A percentile compares a stretch with the other conserved stretches of the same genome.
Conservation (phyloP, 2,797 vertebrate genomes). For the Aphelocoma californica region DNA sequence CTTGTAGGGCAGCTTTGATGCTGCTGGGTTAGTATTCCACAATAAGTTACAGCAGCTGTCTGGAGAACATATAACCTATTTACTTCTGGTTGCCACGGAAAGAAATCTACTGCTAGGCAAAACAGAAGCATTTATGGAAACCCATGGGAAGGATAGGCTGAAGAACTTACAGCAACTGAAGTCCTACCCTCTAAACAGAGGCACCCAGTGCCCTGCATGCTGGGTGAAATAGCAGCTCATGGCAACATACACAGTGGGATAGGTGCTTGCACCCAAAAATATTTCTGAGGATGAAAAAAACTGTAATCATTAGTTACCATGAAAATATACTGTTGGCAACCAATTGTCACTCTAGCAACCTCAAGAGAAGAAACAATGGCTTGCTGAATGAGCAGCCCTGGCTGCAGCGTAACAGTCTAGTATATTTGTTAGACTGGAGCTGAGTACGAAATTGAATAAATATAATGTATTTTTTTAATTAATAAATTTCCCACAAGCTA, state of each 20-base stretch:
- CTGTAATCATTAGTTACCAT: not conserved
- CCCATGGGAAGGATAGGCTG: not conserved
- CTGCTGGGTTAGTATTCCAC: not conserved
- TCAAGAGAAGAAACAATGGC: not conserved
- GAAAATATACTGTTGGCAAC: not conserved
- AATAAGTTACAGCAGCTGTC: not conserved
- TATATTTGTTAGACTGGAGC: not conserved
- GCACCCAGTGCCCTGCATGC: not conserved
- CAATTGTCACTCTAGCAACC: not conserved
- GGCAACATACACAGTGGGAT: not conserved
- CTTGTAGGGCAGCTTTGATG: not conserved
- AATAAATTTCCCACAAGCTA: not conserved
- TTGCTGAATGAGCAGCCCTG: not conserved
- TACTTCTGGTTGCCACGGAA: not conserved
- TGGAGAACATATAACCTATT: conserved; percentile 6
- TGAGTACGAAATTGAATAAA: not conserved
- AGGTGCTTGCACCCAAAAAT: not conserved
- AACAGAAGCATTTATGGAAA: not conserved
- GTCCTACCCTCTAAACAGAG: not conserved
- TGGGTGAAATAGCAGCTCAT: not conserved
- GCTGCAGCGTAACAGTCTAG: not conserved
- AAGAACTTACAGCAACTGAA: not conserved
- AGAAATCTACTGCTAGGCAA: not conserved
- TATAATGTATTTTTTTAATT: not conserved
- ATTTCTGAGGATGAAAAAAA: not conserved